Evolutionary conservation across 2,888 invertebrate species (phyloP).

Genomic region (Lamellibrachia columna): DNA sequence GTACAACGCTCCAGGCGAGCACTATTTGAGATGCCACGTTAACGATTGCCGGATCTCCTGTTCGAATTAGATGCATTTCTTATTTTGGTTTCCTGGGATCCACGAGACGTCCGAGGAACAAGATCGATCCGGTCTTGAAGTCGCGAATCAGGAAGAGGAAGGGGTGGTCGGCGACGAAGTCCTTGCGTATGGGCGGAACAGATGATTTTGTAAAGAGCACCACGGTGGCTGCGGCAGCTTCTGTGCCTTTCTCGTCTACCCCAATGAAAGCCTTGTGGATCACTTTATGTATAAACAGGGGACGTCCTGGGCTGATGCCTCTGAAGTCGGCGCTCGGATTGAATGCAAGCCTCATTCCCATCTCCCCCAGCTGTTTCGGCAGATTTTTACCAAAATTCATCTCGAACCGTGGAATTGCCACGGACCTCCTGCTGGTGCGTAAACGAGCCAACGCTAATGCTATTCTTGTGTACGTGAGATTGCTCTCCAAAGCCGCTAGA

Average conservation of each 20-base stretch:
- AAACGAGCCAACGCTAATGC: too few species aligned
- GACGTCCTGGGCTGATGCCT: conserved; percentile 45
- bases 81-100: conserved; percentile 22
- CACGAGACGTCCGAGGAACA: conserved; percentile 40
- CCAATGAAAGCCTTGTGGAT: conserved; percentile 61
- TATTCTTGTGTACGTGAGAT: conserved; percentile 28
- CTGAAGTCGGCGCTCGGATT: conserved; percentile 51
- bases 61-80: too few species aligned
- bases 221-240: conserved; percentile 59
- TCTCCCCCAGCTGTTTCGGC: conserved; percentile 40
- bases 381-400: conserved; percentile 47
- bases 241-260: conserved; percentile 61
- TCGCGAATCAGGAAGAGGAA: conserved; percentile 43
- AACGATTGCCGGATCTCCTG: too few species aligned
- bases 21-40: too few species aligned
- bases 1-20: too few species aligned
- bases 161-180: conserved; percentile 39
- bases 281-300: conserved; percentile 48
- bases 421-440: too few species aligned
- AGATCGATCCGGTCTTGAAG: conserved; percentile 31
- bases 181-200: too few species aligned
- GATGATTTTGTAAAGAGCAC: background rate
- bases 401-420: conserved; percentile 48
- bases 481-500: conserved; percentile 40
- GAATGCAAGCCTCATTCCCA: conserved; percentile 54